Base-by-base conservation (phyloP, 2,797 vertebrate species). In the Liparis tanakae region DNA sequence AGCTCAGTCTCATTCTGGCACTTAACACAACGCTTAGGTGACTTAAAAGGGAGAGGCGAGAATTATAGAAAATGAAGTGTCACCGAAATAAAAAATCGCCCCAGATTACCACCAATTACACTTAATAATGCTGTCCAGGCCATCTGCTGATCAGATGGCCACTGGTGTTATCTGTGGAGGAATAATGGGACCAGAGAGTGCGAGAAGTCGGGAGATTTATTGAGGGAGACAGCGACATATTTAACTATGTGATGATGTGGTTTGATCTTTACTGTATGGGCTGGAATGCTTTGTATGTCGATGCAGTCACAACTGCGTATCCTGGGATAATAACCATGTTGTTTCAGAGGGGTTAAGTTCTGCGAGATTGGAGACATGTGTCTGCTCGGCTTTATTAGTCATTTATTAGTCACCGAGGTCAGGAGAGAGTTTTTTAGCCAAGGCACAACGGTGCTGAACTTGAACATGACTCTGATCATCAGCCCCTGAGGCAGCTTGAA, bases 1-100 rank as follows among this genome's bases (percentile, higher is more conserved):
- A 93, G 91, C 90, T 92, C 91, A 80, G 85, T 91, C 94, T 95
- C 87, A 39, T 91, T 90, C 90, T 94, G 92, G 93, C 93, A 95
- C 93, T 92, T 94, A 96, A 94, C 93, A 85, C 93, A 78, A 81
- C 82, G 79, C 93, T 96, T 95, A 96, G 96, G 96, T 96, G 95
- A 96, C 95, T 95, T 95, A 92, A 95, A 95, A 95, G 94, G 93
- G 91, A 93, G 90, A 94, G 90, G 91, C 90, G 94, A 94, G 96
- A 97, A 96, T 96, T 96, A 94, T 91, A 95, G 94, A 96, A 95
- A 96, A 96, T 93, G 91, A 96, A 95, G 95, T 96, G 95, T 97
- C 95, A 93, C 93, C 91, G 91, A 95, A 95, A 95, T 93, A 94
- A 95, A 93, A 94, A 94, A 94, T 94, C 90, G 78, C 87, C 82